These are phyloP conservation scores for Ceuthmochares aereus DNA, from an alignment of 2,113 vertebrate species.

Conservation along the genomic window DNA sequence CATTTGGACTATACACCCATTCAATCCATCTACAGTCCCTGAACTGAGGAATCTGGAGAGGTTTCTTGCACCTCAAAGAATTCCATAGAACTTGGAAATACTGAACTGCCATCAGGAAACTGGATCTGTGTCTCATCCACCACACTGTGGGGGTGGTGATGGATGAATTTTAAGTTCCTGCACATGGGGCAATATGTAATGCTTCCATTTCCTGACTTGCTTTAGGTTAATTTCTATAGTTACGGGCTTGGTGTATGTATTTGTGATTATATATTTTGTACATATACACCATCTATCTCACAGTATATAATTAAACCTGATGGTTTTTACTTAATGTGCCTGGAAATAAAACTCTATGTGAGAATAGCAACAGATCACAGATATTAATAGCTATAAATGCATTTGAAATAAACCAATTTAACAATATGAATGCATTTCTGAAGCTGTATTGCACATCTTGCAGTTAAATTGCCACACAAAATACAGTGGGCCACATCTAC, in stretches of 20 bases:
- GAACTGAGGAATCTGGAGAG: not conserved
- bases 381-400: not conserved
- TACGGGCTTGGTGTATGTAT: not conserved
- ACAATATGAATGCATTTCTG: not conserved
- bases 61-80: not conserved
- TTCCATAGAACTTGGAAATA: not conserved
- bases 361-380: not conserved
- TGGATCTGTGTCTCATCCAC: not conserved
- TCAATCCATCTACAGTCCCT: not conserved
- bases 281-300: not conserved
- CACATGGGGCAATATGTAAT: not conserved
- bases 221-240: not conserved
- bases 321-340: not conserved
- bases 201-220: not conserved
- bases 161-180: not conserved
- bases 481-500: not conserved
- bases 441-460: not conserved
- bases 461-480: not conserved
- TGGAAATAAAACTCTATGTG: not conserved
- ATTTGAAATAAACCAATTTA: not conserved
- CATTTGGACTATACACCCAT: not conserved
- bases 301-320: not conserved
- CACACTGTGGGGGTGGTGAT: fast-evolving
- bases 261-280: not conserved
- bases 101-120: not conserved